Base-by-base conservation (phyloP, 2,888 invertebrate genomes). In the Parasteatoda lunata region DNA sequence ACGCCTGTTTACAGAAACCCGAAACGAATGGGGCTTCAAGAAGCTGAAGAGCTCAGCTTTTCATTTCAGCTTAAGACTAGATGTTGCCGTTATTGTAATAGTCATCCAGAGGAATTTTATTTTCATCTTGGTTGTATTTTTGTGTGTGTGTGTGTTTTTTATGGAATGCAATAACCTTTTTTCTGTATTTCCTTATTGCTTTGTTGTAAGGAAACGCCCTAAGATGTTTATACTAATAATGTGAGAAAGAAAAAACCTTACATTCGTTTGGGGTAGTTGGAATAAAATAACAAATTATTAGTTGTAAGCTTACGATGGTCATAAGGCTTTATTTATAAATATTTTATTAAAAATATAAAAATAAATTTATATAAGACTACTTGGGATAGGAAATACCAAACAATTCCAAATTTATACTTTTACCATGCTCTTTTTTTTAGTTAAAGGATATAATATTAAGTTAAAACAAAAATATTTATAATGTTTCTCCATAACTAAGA, bases 1-100 rank as follows among this genome's bases (percentile, higher is more conserved):
- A 59, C 54, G 73, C 45, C 68, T 81, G 81, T 81, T 81, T 81
- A 81, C 81, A 15, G 54, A 81, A 75, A 54, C 54, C 49, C 65
- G 54, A 69, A 69, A 66, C 47, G 30, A 59, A 81, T 59, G 8
- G 59, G 8, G 59, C n/a, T 59, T 59, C 59, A n/a, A n/a, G 30
- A 30, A 30, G 59, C n/a, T 59, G 59, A 59, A 59, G 59, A 59
- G 59, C n/a, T 59, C 30, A n/a, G 59, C 13, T n/a, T n/a, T 59
- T 9, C 59, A 13, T n/a, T 59, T 59, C 59, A 59, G 59, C 59
- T 59, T 59, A 59, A 8, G 59, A 59, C 11, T 9, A 59, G 59
- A 59, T n/a, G 59, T 59, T 59, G 59, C 4, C 4, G 59, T 59
- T 59, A 59, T 59, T 59, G n/a, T 59, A 59, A 59, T 59, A 59